Conservation (phyloP, 53 echinoderm and acorn worm species). For the Stichopus horrens region DNA sequence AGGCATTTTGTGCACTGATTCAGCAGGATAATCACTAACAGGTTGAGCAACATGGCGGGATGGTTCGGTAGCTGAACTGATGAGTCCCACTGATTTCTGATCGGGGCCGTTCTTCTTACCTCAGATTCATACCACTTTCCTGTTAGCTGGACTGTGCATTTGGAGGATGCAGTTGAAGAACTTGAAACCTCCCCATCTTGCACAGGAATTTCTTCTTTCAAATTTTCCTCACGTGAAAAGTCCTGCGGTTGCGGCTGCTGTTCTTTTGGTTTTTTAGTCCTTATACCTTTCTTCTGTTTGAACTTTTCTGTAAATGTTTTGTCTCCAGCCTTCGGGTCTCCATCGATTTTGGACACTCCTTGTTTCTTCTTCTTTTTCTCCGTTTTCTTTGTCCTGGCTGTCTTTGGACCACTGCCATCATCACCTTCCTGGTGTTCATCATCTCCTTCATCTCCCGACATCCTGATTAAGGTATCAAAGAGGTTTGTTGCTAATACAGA, state of each 20-base stretch:
- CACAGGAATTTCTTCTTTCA: background rate
- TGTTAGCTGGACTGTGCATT: background rate
- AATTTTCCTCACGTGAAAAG: background rate
- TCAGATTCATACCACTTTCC: constrained; percentile 26
- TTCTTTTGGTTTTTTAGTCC: background rate
- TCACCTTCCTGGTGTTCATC: background rate
- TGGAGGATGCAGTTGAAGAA: constrained; percentile 3
- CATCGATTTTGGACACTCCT: background rate
- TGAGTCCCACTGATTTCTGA: too few relatives aligned
- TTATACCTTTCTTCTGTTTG: background rate
- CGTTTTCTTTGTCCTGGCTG: constrained; percentile 7
- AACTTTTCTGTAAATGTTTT: background rate
- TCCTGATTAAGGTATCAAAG: background rate
- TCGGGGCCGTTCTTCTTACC: constrained; percentile 15
- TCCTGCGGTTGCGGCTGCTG: background rate
- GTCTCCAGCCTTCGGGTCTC: background rate
- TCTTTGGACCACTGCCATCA: background rate
- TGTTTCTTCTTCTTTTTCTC: constrained; percentile 17
- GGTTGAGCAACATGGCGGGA: too few relatives aligned
- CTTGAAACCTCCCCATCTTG: constrained; percentile 15
- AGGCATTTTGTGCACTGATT: too few relatives aligned
- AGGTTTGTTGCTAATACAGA: too few relatives aligned
- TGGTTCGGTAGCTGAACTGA: too few relatives aligned
- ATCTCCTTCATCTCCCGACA: background rate
- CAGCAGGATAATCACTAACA: too few relatives aligned